Evolutionary conservation across 1,140 invertebrate species (phyloP).

Genomic region (Meteorus sp.): DNA sequence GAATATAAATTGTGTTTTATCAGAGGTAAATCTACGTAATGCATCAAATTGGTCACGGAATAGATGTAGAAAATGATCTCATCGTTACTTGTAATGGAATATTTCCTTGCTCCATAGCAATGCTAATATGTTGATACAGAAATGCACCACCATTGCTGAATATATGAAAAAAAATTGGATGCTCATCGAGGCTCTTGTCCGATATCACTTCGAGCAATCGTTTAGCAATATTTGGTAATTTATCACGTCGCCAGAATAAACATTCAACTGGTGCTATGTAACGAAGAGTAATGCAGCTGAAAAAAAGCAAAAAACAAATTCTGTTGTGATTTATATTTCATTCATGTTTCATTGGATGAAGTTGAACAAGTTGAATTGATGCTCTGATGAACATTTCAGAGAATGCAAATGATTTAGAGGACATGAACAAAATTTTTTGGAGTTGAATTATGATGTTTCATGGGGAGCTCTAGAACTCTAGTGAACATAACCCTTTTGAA

Average conservation of each 20-base stretch:
- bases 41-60: slow-evolving; percentile 1
- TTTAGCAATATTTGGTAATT: slow-evolving; percentile 65
- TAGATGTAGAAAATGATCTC: too few species aligned
- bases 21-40: neutral
- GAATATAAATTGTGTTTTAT: neutral
- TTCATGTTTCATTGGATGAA: too few species aligned
- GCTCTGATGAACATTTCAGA: too few species aligned
- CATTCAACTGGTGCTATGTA: slow-evolving; percentile 72
- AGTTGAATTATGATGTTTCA: too few species aligned
- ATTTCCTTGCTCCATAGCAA: slow-evolving; percentile 59
- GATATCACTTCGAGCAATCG: slow-evolving; percentile 69
- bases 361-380: too few species aligned
- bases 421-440: too few species aligned
- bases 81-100: slow-evolving; percentile 58
- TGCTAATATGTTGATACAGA: slow-evolving; percentile 68
- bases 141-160: slow-evolving; percentile 80
- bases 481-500: too few species aligned
- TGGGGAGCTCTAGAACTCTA: too few species aligned
- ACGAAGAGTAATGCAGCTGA: slow-evolving; percentile 72
- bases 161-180: slow-evolving; percentile 77
- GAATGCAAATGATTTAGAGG: too few species aligned
- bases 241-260: slow-evolving; percentile 66
- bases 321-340: too few species aligned
- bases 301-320: too few species aligned
- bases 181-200: slow-evolving; percentile 69